These are phyloP conservation scores for Coilia nasus DNA, from an alignment of 2,797 vertebrate species.

Conservation along the genomic window DNA sequence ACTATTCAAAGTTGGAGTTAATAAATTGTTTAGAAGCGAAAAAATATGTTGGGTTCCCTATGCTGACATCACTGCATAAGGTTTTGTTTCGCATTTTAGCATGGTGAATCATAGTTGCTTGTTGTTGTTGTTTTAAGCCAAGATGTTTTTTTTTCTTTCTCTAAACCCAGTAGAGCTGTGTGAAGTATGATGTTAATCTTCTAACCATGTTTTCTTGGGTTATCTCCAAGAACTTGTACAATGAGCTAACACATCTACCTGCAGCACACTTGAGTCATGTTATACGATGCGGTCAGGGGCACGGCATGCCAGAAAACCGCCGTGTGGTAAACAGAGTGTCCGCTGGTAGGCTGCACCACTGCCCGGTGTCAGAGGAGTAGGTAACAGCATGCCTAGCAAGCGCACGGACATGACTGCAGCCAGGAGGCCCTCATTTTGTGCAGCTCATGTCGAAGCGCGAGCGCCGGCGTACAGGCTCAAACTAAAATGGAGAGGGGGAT, in stretches of 20 bases:
- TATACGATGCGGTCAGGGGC: neutral
- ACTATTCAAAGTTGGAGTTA: neutral
- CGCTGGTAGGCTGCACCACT: neutral
- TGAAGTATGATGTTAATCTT: neutral
- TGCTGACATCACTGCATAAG: neutral
- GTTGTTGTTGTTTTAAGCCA: neutral
- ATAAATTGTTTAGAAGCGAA: neutral
- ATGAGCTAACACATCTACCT: neutral
- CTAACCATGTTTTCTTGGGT: slow-evolving; percentile 16
- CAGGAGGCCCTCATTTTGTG: slow-evolving; percentile 73
- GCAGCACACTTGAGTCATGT: slow-evolving; percentile 15
- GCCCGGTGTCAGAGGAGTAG: neutral
- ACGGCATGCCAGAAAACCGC: slow-evolving; percentile 2
- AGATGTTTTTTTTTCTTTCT: neutral
- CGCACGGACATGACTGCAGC: slow-evolving; percentile 43
- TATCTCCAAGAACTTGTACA: neutral
- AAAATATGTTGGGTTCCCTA: neutral
- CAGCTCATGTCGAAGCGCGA: slow-evolving; percentile 41
- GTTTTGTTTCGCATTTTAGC: neutral
- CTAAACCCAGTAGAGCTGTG: neutral
- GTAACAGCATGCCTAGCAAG: neutral
- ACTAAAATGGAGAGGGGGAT: slow-evolving; percentile 76
- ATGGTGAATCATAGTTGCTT: neutral
- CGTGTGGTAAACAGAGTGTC: neutral
- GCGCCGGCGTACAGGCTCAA: slow-evolving; percentile 54